Base-by-base conservation (phyloP, 2,888 invertebrate genomes). In the Ceraclea dissimilis region DNA sequence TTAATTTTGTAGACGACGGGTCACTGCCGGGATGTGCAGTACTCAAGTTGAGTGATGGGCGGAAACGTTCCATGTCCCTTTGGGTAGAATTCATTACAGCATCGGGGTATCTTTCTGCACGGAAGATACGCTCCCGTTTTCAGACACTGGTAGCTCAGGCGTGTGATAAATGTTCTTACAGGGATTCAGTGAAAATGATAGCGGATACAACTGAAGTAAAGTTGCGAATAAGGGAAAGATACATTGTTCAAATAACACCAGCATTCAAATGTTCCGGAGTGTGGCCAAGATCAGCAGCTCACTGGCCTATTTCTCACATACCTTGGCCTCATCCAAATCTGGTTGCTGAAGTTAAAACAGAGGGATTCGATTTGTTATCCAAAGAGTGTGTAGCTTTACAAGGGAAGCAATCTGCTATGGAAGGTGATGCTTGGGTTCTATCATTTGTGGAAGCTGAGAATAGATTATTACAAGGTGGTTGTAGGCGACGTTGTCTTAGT, bases 61-160 rank as follows among this genome's bases (percentile, higher is more conserved):
- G 95, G 62, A 96, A 96, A 71, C 82, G 95, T 50, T 94, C 94
- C 65, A 96, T 96, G 95, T 95, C 94, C 0, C 79, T 96, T 5
- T 96, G 95, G 95, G 95, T 96, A 48, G 95, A 96, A 75, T 96
- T 95, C 77, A 96, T 95, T 68, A 95, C 95, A 1, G 95, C 95
- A 2, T 93, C 93, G 2, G 95, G 95, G 1, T 95, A 96, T 70
- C 74, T 95, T 47, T 93, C 93, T 0, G 94, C 95, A 10, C 76
- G 95, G 44, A 95, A 95, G 75, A 96, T 95, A 65, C 83, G 95
- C 48, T 91, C 93, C 31, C 80, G 95, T 2, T 96, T 95, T 73
- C 95, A 93, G 72, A 90, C 91, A 0, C 70, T 93, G 55, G 90
- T 93, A 31, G 88, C 90, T 0, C 88, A 89, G 67, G 93, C 94